Evolutionary conservation across 2,797 vertebrate genomes (phyloP).

Genomic region (Pseudocheirus occidentalis): DNA sequence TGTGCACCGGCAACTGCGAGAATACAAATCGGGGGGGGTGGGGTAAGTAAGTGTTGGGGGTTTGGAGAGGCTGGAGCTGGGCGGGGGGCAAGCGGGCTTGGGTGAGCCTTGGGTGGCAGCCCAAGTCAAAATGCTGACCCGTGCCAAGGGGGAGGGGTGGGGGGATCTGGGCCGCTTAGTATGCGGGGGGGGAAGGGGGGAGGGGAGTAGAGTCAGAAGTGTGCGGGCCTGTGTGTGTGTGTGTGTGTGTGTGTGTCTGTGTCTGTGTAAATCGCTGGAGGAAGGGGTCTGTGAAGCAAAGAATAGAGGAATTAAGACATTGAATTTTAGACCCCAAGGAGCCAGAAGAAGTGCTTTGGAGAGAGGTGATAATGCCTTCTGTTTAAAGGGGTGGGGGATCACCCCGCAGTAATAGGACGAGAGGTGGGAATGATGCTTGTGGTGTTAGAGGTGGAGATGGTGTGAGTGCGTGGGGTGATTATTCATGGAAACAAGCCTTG

Average conservation of each 20-base stretch:
- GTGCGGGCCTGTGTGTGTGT: slow-evolving; percentile 17
- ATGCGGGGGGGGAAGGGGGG: not conserved
- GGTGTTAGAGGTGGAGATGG: not conserved
- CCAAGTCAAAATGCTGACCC: not conserved
- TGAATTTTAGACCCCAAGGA: slow-evolving; percentile 3
- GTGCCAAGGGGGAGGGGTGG: not conserved
- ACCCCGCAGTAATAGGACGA: not conserved
- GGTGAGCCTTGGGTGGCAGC: not conserved
- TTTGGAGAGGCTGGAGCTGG: slow-evolving; percentile 7
- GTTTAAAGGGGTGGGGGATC: not conserved
- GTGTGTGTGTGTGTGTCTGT: not conserved
- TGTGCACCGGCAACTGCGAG: slow-evolving; percentile 49
- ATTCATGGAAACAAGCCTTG: not conserved
- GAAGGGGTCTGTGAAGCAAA: not conserved
- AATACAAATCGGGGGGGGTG: slow-evolving; percentile 42
- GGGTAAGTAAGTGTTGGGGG: slow-evolving; percentile 61
- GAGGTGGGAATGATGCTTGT: not conserved
- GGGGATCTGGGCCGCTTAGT: not conserved
- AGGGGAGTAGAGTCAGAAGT: slow-evolving; percentile 20
- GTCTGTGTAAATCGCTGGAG: not conserved
- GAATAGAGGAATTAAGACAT: not conserved
- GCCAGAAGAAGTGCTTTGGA: not conserved
- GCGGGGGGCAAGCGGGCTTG: not conserved
- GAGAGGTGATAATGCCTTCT: not conserved
- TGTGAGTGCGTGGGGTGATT: not conserved